Percentiles rank a stretch among this genome's conserved stretches.
Conservation (phyloP, 2,888 invertebrate genomes). For the Agrenia bidenticulata region DNA sequence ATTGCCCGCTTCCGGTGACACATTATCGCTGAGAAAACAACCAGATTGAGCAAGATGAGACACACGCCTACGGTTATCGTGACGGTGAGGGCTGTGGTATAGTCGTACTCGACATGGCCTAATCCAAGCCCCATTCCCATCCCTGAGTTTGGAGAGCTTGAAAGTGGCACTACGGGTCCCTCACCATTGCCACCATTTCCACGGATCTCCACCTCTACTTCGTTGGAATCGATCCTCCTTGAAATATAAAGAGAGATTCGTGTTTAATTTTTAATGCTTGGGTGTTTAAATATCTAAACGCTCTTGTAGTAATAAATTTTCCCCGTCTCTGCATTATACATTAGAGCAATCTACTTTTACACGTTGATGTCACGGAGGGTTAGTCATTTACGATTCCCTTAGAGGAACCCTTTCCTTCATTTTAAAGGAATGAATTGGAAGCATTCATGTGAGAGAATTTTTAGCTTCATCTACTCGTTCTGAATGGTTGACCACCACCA, state of each 20-base stretch:
- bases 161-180: constrained; percentile 32
- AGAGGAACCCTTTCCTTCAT: too few species aligned
- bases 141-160: constrained; percentile 37
- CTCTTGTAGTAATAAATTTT: neutral
- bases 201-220: constrained; percentile 47
- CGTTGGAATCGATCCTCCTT: constrained; percentile 45
- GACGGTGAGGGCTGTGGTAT: constrained; percentile 52
- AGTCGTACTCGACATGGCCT: constrained; percentile 50
- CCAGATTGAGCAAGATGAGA: constrained; percentile 51
- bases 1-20: constrained; percentile 52
- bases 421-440: too few species aligned
- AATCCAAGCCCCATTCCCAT: constrained; percentile 22
- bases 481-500: too few species aligned
- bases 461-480: too few species aligned
- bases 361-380: too few species aligned
- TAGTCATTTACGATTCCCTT: too few species aligned
- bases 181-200: constrained; percentile 32
- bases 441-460: too few species aligned
- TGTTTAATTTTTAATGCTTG: neutral
- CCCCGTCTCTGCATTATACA: too few species aligned
- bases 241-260: neutral
- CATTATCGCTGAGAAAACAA: constrained; percentile 53
- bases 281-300: neutral
- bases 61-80: constrained; percentile 53
- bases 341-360: too few species aligned